A percentile compares a stretch with the other conserved stretches of the same genome.
Conservation (phyloP, 2,888 invertebrate species). For the Capitulum mitella region DNA sequence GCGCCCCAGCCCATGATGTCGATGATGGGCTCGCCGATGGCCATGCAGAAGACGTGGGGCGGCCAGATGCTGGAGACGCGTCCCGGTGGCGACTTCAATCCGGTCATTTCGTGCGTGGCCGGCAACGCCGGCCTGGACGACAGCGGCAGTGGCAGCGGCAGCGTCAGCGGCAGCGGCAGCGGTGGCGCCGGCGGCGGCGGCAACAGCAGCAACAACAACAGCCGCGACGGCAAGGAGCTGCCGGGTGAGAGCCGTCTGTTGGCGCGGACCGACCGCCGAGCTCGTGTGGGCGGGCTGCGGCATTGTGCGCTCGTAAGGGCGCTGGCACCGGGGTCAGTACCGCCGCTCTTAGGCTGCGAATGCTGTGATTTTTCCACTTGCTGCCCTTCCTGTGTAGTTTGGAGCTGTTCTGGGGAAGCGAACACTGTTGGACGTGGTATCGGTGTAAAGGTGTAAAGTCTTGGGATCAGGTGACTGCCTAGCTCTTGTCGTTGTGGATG, state of each 20-base stretch:
- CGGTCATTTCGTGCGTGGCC: slow-evolving; percentile 1
- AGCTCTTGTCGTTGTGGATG: too few species aligned
- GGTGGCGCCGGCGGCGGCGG: slow-evolving; percentile 23
- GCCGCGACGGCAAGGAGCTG: slow-evolving; percentile 25
- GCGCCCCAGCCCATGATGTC: slow-evolving; percentile 32
- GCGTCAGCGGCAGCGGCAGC: neutral
- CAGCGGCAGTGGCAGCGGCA: neutral
- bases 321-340: too few species aligned
- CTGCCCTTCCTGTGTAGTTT: too few species aligned
- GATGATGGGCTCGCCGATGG: slow-evolving; percentile 21
- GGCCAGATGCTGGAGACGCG: slow-evolving; percentile 26
- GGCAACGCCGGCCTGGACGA: slow-evolving; percentile 24
- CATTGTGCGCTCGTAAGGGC: too few species aligned
- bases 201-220: too few species aligned
- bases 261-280: neutral
- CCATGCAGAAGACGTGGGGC: slow-evolving; percentile 19
- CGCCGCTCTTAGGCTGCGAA: too few species aligned
- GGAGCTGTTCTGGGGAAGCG: too few species aligned
- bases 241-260: neutral
- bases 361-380: too few species aligned
- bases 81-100: neutral
- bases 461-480: too few species aligned
- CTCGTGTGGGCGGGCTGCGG: neutral
- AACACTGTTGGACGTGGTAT: too few species aligned
- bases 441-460: too few species aligned